phyloP scores from a whole-genome alignment of 2,113 vertebrate species.

The Entelurus aequoreus region DNA sequence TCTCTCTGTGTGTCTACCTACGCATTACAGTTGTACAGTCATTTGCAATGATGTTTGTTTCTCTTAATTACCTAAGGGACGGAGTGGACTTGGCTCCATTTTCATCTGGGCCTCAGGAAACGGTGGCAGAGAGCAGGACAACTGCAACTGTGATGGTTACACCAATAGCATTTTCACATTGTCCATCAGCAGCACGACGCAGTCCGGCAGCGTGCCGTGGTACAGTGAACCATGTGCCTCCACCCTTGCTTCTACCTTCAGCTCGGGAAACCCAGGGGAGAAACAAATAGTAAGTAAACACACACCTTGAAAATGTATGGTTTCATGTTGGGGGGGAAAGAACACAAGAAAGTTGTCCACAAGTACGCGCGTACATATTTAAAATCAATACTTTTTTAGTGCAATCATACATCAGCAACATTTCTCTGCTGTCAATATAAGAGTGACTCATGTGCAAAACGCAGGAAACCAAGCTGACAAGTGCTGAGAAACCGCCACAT shows the following conservation, averaged over 20 bases:
- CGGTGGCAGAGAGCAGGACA: constrained; percentile 91
- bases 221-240: constrained; percentile 99
- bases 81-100: constrained; percentile 89
- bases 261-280: constrained; percentile 93
- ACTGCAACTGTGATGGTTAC: constrained; percentile 98
- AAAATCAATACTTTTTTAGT: constrained; percentile 7
- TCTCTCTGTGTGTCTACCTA: neutral
- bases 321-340: constrained; percentile 16
- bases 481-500: constrained; percentile 31
- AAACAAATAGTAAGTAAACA: constrained; percentile 90
- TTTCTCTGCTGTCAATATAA: constrained; percentile 31
- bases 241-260: constrained; percentile 95
- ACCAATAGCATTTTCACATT: constrained; percentile 99
- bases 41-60: constrained; percentile 2
- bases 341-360: neutral
- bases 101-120: constrained; percentile 98
- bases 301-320: neutral
- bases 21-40: constrained; percentile 1
- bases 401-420: constrained; percentile 1
- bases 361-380: neutral
- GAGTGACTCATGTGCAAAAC: constrained; percentile 33
- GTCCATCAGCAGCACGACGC: constrained; percentile 97
- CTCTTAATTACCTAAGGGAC: constrained; percentile 72
- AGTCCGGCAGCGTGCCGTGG: constrained; percentile 93
- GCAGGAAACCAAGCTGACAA: constrained; percentile 41